Conservation (phyloP, 2,113 vertebrate species). For the Odontesthes bonariensis region DNA sequence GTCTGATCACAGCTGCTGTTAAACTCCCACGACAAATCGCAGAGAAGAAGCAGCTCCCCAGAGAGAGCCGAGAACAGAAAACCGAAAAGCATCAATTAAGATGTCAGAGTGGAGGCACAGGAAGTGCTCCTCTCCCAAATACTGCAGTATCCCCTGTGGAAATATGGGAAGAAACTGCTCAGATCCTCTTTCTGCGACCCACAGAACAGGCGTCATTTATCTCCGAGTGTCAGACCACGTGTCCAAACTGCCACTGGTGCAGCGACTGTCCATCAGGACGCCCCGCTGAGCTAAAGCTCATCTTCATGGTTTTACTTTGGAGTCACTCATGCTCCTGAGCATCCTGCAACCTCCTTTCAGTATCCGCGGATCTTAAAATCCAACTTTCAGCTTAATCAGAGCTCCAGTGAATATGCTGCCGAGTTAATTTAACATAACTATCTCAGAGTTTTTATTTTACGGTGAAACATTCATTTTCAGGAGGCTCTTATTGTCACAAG, state of each 20-base stretch:
- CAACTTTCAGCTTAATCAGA: too few species aligned
- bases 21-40: conserved; percentile 30
- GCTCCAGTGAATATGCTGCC: too few species aligned
- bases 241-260: not conserved
- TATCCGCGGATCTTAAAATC: too few species aligned
- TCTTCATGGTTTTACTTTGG: too few species aligned
- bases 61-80: conserved; percentile 16
- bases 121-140: conserved; percentile 25
- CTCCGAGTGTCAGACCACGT: not conserved
- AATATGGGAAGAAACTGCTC: conserved; percentile 19
- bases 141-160: conserved; percentile 18
- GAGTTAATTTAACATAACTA: too few species aligned
- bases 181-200: not conserved
- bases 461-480: too few species aligned
- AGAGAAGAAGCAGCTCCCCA: conserved; percentile 9
- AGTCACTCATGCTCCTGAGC: too few species aligned
- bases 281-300: too few species aligned
- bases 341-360: too few species aligned
- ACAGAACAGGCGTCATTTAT: conserved; percentile 26
- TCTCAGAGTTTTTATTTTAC: too few species aligned
- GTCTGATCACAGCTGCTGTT: conserved; percentile 28
- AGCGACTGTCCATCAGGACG: not conserved
- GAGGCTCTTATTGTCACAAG: too few species aligned
- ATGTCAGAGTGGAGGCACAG: conserved; percentile 28
- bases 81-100: conserved; percentile 39